Evolutionary conservation across 2,888 invertebrate species (phyloP).

Genomic region (Hydraecia micacea): DNA sequence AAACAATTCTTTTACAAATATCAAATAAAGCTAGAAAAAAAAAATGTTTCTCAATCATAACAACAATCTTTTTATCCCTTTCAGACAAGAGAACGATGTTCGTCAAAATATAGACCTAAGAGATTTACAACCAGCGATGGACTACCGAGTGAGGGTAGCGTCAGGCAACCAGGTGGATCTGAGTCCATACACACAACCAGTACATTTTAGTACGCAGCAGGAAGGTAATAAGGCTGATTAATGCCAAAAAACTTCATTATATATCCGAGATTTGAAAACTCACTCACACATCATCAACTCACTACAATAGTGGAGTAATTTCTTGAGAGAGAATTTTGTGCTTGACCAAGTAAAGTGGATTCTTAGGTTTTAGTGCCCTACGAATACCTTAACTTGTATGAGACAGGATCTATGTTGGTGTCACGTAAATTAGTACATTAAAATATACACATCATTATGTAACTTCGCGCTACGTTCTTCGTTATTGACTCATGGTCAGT

Average conservation of each 20-base stretch:
- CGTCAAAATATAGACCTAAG: constrained; percentile 83
- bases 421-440: not conserved
- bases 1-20: not conserved
- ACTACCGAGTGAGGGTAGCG: constrained; percentile 83
- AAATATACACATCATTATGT: not conserved
- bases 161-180: constrained; percentile 87
- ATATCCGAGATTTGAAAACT: not conserved
- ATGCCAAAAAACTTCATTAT: not conserved
- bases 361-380: not conserved
- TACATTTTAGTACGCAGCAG: constrained; percentile 86
- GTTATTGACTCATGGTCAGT: not conserved
- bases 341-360: not conserved
- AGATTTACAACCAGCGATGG: constrained; percentile 83
- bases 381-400: not conserved
- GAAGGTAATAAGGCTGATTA: constrained; percentile 77
- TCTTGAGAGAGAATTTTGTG: not conserved
- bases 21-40: not conserved
- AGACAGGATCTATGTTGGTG: not conserved
- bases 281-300: not conserved
- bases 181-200: constrained; percentile 84
- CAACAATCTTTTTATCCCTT: constrained; percentile 14
- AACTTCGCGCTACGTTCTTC: not conserved
- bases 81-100: constrained; percentile 81
- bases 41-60: not conserved
- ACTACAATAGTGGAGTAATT: not conserved